A percentile compares a stretch with the other conserved stretches of the same genome.
Evolutionary conservation across 2,888 invertebrate genomes (phyloP).

Genomic region (Gymnocheta viridis): DNA sequence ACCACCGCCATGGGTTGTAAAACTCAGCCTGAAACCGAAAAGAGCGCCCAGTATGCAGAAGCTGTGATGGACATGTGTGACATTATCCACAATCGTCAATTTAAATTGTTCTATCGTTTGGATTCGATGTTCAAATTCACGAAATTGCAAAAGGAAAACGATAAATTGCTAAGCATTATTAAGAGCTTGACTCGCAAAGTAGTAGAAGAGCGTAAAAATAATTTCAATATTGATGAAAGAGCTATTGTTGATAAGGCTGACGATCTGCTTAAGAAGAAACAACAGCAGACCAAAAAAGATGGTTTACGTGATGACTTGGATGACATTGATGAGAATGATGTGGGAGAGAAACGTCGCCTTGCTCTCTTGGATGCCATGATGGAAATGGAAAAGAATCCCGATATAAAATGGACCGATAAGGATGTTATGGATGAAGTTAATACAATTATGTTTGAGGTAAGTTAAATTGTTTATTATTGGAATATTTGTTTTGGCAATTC

Average conservation of each 20-base stretch:
- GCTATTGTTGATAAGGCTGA: slow-evolving; percentile 80
- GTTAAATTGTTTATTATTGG: neutral
- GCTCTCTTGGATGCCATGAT: slow-evolving; percentile 95
- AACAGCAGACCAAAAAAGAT: slow-evolving; percentile 79
- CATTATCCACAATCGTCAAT: slow-evolving; percentile 90
- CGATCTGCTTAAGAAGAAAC: slow-evolving; percentile 71
- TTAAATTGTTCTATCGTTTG: slow-evolving; percentile 88
- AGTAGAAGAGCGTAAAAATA: slow-evolving; percentile 84
- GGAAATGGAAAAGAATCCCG: slow-evolving; percentile 90
- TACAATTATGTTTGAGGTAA: slow-evolving; percentile 92
- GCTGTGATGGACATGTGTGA: slow-evolving; percentile 94
- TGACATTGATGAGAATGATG: slow-evolving; percentile 90
- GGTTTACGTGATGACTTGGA: slow-evolving; percentile 90
- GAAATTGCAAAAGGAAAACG: slow-evolving; percentile 87
- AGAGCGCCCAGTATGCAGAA: slow-evolving; percentile 90
- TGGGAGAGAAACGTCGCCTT: slow-evolving; percentile 89
- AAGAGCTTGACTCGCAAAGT: slow-evolving; percentile 90
- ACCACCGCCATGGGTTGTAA: slow-evolving; percentile 94
- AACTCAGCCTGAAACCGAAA: slow-evolving; percentile 87
- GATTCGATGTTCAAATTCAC: slow-evolving; percentile 88
- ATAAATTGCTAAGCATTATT: slow-evolving; percentile 86
- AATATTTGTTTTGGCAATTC: no score
- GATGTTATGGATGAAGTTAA: slow-evolving; percentile 94
- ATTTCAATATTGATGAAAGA: slow-evolving; percentile 81
- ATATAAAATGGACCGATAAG: slow-evolving; percentile 86